phyloP scores from a whole-genome alignment of 2,113 vertebrate genomes.

The Ictalurus furcatus region DNA sequence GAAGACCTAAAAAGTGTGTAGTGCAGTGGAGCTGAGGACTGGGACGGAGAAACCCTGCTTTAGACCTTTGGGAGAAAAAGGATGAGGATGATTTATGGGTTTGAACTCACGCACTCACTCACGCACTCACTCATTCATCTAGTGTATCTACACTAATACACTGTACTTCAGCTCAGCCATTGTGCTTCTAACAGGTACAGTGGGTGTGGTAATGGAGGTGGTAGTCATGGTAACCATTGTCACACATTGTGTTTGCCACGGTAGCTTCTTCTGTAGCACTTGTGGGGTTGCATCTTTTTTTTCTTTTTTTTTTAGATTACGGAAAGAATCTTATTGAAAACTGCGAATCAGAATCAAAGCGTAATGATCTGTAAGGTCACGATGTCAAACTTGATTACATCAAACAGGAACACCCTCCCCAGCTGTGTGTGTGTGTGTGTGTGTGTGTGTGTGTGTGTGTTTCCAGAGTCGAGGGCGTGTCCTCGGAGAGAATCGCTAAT shows the following conservation, averaged over 20 bases:
- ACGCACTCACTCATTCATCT: neutral
- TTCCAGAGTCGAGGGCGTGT: constrained; percentile 64
- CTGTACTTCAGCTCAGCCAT: neutral
- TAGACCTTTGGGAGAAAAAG: constrained; percentile 1
- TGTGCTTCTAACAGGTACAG: neutral
- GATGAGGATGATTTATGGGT: constrained; percentile 33
- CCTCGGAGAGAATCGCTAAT: constrained; percentile 75
- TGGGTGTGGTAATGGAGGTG: neutral
- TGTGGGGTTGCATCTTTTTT: neutral
- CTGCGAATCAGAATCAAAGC: neutral
- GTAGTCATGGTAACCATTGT: constrained; percentile 10
- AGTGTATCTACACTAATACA: neutral
- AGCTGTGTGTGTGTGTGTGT: neutral
- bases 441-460: neutral
- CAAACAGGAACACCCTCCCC: neutral
- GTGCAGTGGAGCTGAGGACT: neutral
- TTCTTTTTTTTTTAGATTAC: neutral
- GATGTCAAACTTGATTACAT: neutral
- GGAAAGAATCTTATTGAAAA: neutral
- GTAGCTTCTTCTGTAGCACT: constrained; percentile 25
- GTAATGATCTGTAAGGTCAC: neutral
- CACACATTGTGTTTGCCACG: constrained; percentile 32
- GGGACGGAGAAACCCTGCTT: neutral
- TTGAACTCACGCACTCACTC: constrained; percentile 20
- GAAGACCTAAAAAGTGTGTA: neutral